Evolutionary conservation across 2,113 vertebrate species (phyloP), one percentile per base, ranked within the genome.

Genomic region (Aspidoscelis tigris): DNA sequence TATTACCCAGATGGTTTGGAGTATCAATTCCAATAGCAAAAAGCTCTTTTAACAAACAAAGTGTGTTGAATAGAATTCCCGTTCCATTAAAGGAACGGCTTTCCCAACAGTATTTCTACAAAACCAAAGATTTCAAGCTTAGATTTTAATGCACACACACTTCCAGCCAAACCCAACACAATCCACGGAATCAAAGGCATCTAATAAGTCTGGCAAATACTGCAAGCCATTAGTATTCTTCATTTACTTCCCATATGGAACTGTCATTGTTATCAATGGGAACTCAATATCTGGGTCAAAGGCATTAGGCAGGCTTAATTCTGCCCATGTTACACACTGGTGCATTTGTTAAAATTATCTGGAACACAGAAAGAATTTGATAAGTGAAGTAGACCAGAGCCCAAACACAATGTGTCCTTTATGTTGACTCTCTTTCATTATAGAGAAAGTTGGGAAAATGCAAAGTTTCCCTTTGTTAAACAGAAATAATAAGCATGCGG

Each of bases 321-420:
- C 76, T 61, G 22, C 74, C 77, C 65, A 69, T 70, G 72, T 79
- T 89, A 78, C 82, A 88, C 68, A 22, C 77, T 68, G 75, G 26
- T 47, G 64, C 39, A 33, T 65, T 89, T 90, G 86, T 86, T 92
- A 92, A 89, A 90, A 84, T 89, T 86, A 92, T 86, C 88, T 87
- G 81, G 70, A 93, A 88, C 44, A 64, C 0, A 83, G 58, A 76
- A 79, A 90, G n/a, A 22, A 68, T 75, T 90, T 79, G 79, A 80
- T 91, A 93, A 91, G 26, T 81, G 82, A 77, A 76, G 24, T 66
- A 81, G 41, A 80, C 1, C 10, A 73, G 61, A 80, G 74, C 33
- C 87, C 44, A 86, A 91, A 89, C 53, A 66, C 55, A 90, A 74
- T 1, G 5, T 12, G 20, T 41, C 80, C 44, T 82, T 90, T 82